A percentile compares a stretch with the other conserved stretches of the same genome.
Conservation (phyloP, 2,797 vertebrate genomes). For the Muscicapa comitata region DNA sequence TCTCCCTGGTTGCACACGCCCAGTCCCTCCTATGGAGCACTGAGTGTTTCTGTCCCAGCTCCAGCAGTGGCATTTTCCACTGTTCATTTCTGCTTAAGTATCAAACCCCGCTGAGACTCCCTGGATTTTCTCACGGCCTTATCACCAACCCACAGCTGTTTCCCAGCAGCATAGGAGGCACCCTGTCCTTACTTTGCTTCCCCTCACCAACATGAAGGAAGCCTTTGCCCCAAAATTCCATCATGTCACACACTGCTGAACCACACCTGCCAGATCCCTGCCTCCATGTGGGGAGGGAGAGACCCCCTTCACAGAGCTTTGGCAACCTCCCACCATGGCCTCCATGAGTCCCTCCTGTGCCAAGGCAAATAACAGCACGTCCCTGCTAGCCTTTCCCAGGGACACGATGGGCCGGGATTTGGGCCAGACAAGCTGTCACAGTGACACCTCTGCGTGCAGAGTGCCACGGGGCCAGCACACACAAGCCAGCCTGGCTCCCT, state of each 20-base stretch:
- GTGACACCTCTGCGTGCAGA: background rate
- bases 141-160: background rate
- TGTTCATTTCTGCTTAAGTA: background rate
- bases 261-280: background rate
- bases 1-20: background rate
- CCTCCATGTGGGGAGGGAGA: background rate
- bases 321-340: background rate
- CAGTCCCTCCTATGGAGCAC: background rate
- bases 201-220: rapidly evolving
- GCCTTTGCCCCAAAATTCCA: background rate
- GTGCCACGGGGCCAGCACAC: background rate
- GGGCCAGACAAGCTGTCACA: background rate
- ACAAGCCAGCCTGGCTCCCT: background rate
- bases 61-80: background rate
- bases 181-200: background rate
- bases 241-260: background rate
- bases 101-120: background rate
- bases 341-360: background rate
- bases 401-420: rapidly evolving
- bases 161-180: background rate
- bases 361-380: background rate
- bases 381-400: background rate
- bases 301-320: background rate
- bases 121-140: background rate
- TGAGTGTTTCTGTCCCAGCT: background rate